Conservation (phyloP, 64 coral and sea anemone genomes). For the Stylophora pistillata region DNA sequence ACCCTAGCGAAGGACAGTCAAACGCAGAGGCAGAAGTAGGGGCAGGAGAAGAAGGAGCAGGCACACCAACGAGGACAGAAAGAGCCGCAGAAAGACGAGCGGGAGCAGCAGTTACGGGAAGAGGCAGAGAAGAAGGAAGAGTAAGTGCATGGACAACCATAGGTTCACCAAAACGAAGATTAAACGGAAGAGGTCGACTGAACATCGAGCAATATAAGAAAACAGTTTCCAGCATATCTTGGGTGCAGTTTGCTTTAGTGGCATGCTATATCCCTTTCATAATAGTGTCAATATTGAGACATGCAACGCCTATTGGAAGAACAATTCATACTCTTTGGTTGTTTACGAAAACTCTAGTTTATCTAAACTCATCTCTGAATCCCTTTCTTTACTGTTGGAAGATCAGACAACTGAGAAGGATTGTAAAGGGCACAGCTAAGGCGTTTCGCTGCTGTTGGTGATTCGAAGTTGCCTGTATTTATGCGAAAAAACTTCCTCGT, state of each 20-base stretch:
- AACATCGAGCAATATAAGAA: neutral
- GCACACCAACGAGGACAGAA: too few species aligned
- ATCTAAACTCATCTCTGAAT: neutral
- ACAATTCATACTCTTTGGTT: neutral
- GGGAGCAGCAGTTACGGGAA: too few species aligned
- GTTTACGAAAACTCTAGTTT: neutral
- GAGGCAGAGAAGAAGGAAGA: too few species aligned
- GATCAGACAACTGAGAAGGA: neutral
- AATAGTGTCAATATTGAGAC: neutral
- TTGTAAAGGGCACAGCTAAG: neutral
- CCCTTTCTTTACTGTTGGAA: neutral
- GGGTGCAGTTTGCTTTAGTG: neutral
- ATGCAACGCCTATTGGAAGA: neutral
- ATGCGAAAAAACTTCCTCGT: too few species aligned
- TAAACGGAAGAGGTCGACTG: neutral
- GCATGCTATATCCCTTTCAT: neutral
- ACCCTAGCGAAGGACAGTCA: neutral
- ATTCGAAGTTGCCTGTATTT: too few species aligned
- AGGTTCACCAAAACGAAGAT: too few species aligned
- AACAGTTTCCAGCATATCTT: neutral
- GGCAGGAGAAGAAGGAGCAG: too few species aligned
- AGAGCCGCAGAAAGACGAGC: too few species aligned
- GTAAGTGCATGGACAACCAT: too few species aligned
- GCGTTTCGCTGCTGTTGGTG: neutral
- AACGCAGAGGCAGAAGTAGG: too few species aligned